These are phyloP conservation scores for Pogonocichla stellata DNA, from an alignment of 2,113 vertebrate species.

Conservation along the genomic window DNA sequence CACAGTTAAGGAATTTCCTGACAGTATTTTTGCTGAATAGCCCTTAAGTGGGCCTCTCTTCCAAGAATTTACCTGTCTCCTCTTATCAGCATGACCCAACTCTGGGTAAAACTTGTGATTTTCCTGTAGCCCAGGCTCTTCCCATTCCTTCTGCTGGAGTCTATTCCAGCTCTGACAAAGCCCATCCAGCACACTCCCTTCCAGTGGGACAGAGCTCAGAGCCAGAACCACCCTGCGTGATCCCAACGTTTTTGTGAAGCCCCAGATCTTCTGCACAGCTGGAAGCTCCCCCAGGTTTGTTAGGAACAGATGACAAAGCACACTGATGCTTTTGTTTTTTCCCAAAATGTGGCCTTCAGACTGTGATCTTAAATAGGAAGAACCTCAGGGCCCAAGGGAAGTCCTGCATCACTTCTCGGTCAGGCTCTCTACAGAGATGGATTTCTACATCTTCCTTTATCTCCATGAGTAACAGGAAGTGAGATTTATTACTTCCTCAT, in stretches of 20 bases:
- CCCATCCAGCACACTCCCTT: background rate
- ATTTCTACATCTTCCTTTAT: background rate
- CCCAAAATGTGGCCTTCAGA: background rate
- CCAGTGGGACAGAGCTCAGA: background rate
- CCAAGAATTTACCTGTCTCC: background rate
- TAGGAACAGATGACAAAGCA: background rate
- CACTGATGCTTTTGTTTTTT: background rate
- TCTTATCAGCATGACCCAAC: background rate
- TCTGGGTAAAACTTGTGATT: background rate
- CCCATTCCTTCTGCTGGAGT: background rate
- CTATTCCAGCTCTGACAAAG: background rate
- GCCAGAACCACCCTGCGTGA: background rate
- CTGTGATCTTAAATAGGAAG: background rate
- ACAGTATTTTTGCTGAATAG: background rate
- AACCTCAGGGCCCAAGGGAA: background rate
- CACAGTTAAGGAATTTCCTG: background rate
- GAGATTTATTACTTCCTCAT: background rate
- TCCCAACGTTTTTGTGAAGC: accelerated
- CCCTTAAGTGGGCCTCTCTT: background rate
- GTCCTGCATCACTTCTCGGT: background rate
- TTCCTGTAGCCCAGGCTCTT: background rate
- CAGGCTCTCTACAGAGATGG: background rate
- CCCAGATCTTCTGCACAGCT: background rate
- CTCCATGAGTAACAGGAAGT: background rate
- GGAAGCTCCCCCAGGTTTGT: background rate